Evolutionary conservation across 2,113 vertebrate species (phyloP).

Genomic region (Thamnophis sirtalis): DNA sequence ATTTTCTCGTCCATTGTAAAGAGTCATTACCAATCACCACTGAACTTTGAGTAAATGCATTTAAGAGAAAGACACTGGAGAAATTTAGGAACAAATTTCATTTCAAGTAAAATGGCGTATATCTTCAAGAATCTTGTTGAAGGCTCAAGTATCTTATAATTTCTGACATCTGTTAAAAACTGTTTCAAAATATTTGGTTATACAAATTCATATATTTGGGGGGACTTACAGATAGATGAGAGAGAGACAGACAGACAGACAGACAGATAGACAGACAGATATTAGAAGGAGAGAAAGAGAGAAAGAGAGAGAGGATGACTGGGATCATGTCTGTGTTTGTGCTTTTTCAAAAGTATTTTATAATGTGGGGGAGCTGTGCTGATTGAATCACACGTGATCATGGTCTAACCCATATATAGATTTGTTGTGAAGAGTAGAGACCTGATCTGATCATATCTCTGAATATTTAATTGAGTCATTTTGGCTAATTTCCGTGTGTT

Average conservation of each 20-base stretch:
- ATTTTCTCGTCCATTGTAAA: too few relatives aligned
- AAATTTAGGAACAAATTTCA: not conserved
- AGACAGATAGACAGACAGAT: too few relatives aligned
- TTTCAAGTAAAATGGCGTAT: not conserved
- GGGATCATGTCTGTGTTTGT: not conserved
- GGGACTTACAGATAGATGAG: too few relatives aligned
- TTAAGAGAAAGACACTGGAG: not conserved
- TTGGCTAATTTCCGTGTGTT: rapidly evolving
- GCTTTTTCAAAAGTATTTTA: not conserved
- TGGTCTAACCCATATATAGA: not conserved
- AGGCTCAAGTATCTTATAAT: not conserved
- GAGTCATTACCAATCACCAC: too few relatives aligned
- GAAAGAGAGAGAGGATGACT: too few relatives aligned
- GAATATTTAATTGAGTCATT: not conserved
- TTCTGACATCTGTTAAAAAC: too few relatives aligned
- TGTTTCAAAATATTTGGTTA: too few relatives aligned
- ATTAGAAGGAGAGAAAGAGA: too few relatives aligned
- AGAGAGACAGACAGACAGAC: too few relatives aligned
- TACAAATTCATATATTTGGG: too few relatives aligned
- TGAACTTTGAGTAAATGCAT: not conserved
- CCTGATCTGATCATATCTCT: not conserved
- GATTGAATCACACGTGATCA: not conserved
- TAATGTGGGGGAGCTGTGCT: not conserved
- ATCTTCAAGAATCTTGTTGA: not conserved
- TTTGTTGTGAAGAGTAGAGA: not conserved